A percentile compares a stretch with the other conserved stretches of the same genome.
Conservation (phyloP, 1,140 invertebrate species). For the Drosophila trapezifrons region DNA sequence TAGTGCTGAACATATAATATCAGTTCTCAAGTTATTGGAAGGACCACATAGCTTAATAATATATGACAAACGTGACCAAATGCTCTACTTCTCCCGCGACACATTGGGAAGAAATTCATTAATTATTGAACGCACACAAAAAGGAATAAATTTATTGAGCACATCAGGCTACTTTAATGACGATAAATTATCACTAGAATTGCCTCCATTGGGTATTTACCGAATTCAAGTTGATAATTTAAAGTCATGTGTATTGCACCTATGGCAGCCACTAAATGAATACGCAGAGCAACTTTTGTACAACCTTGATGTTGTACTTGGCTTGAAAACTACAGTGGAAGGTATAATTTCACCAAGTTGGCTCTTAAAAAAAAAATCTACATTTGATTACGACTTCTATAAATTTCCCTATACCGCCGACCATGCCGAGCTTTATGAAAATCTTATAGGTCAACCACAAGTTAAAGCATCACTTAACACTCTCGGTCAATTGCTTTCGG, state of each 20-base stretch:
- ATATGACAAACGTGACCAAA: conserved; percentile 87
- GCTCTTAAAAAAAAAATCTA: conserved; percentile 17
- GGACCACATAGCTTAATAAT: conserved; percentile 95
- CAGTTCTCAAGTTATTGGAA: conserved; percentile 84
- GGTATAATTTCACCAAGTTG: conserved; percentile 36
- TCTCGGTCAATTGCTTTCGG: conserved; percentile 86
- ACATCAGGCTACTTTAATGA: conserved; percentile 81
- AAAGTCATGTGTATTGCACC: conserved; percentile 39
- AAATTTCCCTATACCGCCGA: conserved; percentile 30
- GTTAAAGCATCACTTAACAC: conserved; percentile 83
- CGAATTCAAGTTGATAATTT: conserved; percentile 37
- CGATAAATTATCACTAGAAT: conserved; percentile 84
- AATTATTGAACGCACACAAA: conserved; percentile 86
- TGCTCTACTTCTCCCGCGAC: conserved; percentile 94
- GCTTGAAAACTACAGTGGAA: conserved; percentile 31
- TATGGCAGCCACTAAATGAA: conserved; percentile 56
- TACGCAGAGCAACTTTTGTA: conserved; percentile 34
- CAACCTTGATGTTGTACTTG: conserved; percentile 31
- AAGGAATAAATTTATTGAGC: conserved; percentile 87
- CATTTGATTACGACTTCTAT: conserved; percentile 73
- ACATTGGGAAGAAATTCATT: conserved; percentile 93
- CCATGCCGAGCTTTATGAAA: conserved; percentile 21
- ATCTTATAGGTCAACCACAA: conserved; percentile 23
- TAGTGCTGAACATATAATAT: conserved; percentile 24
- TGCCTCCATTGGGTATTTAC: conserved; percentile 87